Evolutionary conservation across 2,888 invertebrate genomes (phyloP).

Genomic region (Eilema sororculum): DNA sequence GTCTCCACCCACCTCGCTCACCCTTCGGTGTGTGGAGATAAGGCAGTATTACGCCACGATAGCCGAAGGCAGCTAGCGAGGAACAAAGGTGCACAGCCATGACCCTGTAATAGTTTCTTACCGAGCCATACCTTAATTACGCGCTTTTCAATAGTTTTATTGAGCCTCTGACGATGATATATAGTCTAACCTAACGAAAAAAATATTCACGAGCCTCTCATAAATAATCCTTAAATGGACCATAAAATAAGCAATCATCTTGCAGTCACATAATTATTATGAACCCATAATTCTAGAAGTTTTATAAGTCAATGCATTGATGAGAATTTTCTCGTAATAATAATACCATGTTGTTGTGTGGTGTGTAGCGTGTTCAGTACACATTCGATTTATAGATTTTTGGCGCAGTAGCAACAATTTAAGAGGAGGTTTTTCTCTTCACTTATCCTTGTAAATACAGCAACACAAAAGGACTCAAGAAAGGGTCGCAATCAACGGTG

Average conservation of each 20-base stretch:
- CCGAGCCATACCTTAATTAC: conserved; percentile 54
- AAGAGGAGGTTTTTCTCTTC: conserved; percentile 19
- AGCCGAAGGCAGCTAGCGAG: conserved; percentile 56
- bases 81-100: conserved; percentile 58
- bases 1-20: conserved; percentile 31
- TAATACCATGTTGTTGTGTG: conserved; percentile 23
- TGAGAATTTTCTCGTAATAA: conserved; percentile 41
- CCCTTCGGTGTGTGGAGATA: conserved; percentile 52
- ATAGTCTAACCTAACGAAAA: neutral
- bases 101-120: conserved; percentile 54
- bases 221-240: conserved; percentile 31
- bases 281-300: conserved; percentile 34
- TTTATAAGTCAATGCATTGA: conserved; percentile 44
- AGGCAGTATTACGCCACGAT: conserved; percentile 55
- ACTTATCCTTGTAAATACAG: conserved; percentile 12
- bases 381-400: conserved; percentile 22
- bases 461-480: conserved; percentile 29
- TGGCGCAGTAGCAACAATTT: conserved; percentile 17
- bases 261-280: conserved; percentile 35
- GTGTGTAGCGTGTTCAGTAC: conserved; percentile 15
- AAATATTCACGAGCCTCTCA: conserved; percentile 19
- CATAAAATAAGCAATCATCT: conserved; percentile 40
- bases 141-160: conserved; percentile 31
- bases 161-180: neutral
- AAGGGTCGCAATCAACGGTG: conserved; percentile 46